Base-by-base conservation (phyloP, 2,797 vertebrate genomes). In the Sebastes nivosus region DNA sequence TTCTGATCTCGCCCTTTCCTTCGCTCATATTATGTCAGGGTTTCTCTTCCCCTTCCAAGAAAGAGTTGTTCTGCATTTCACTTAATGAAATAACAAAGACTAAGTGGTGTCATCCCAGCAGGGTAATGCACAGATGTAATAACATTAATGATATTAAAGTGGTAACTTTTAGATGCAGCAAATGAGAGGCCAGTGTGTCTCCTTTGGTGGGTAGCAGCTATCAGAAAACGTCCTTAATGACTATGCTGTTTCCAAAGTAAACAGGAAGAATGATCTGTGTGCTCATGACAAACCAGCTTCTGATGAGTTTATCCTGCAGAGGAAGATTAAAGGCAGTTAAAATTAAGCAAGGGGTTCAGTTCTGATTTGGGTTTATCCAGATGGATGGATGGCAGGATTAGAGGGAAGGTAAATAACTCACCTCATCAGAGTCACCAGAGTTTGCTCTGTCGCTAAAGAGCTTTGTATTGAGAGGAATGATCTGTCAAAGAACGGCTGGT, bases 81-180 rank as follows among this genome's bases (percentile, higher is more conserved):
- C 58, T 6, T 81, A 87, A 84, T 82, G 59, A 60, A 84, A 86
- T 85, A 80, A 83, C 22, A 76, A 73, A 72, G 72, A 81, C 69
- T 70, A 71, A 85, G 85, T 79, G 73, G 81, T 22, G 57, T 68
- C 57, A 80, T 80, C 77, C 52, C 72, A 77, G 32, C 61, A 58
- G 77, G 59, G 27, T 81, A 89, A 77, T 72, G 74, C 60, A 42
- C 67, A 69, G n/a, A 65, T 82, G 71, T 79, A 87, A 92, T 80
- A 75, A 14, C 57, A 91, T 90, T 79, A 80, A 50, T 64, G 63
- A 70, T 75, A 89, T 90, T 88, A 75, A 87, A 88, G 77, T 76
- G 69, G 79, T 54, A 83, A 36, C 30, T 69, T 79, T 82, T 57
- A 76, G 72, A 83, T 70, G 58, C 66, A 59, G 70, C 29, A 77